Evolutionary conservation across 2,113 vertebrate species (phyloP), one percentile per base, ranked within the genome.

Genomic region (Xenopus tropicalis): DNA sequence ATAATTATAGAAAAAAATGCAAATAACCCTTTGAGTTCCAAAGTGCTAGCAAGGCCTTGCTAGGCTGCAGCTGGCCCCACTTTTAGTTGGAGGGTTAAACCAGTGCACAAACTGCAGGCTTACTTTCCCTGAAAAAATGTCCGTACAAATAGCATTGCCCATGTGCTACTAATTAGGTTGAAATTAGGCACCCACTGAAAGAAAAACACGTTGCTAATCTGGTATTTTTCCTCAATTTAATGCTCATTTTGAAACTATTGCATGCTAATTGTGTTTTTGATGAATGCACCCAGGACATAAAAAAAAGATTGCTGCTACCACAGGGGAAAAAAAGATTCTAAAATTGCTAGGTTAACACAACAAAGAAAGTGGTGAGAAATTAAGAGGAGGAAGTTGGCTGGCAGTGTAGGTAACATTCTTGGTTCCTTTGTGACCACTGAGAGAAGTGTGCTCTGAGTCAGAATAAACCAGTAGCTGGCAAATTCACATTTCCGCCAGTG

Each of bases 131-230:
- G 54, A 44, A 73, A 73, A 72, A 58, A 73, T 58, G 62, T 73
- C 22, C 42, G 13, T 54, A 25, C 22, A 23, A 73, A 73, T 23
- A 73, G 66, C 52, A 43, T 64, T 51, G 51, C 61, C 29, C 61
- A 73, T 73, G 62, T 73, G 71, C 71, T 58, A 66, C 52, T 57
- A 44, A 73, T 73, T 73, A 73, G 37, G 51, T n/a, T 46, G 21
- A 66, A 73, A 73, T 66, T 73, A 66, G 23, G 71, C 52, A 66
- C 21, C 51, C 62, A 66, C 29, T 22, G 71, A 66, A 73, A 66
- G 63, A 24, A 73, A 73, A 73, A 66, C 62, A 58, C 37, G 20
- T 20, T 29, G 37, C 57, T 72, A 58, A 58, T 58, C 43, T 25
- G 62, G 51, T 48, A 59, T 73, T 66, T 72, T 56, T 48, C 29